These are phyloP conservation scores for Sprattus sprattus DNA, from an alignment of 2,113 vertebrate genomes.

Conservation along the genomic window DNA sequence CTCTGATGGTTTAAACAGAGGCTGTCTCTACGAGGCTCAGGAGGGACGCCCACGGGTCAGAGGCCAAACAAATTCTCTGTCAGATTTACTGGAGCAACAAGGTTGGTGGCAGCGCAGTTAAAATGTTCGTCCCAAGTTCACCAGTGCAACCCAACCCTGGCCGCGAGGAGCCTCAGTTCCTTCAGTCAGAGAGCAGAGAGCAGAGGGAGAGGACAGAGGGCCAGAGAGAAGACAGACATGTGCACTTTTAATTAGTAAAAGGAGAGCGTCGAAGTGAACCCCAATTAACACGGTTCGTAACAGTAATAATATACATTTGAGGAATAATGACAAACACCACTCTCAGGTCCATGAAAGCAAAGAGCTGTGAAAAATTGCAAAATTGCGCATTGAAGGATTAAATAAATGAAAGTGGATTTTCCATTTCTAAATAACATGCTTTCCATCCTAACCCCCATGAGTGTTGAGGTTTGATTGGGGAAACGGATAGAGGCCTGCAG, in stretches of 20 bases:
- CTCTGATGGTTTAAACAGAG: slow-evolving; percentile 70
- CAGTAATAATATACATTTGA: neutral
- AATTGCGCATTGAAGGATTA: neutral
- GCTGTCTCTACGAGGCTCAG: slow-evolving; percentile 53
- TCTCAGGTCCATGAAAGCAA: neutral
- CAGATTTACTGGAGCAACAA: slow-evolving; percentile 63
- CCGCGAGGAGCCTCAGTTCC: slow-evolving; percentile 5
- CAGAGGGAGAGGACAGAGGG: too few species aligned
- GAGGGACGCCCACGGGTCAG: slow-evolving; percentile 63
- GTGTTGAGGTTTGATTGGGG: neutral
- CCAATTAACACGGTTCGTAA: neutral
- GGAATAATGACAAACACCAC: neutral
- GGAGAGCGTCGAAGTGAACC: neutral
- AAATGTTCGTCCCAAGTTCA: slow-evolving; percentile 54
- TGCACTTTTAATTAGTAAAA: neutral
- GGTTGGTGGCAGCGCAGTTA: slow-evolving; percentile 63
- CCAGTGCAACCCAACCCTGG: slow-evolving; percentile 27
- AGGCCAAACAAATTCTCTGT: slow-evolving; percentile 76
- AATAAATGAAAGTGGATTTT: neutral
- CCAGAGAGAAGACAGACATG: neutral
- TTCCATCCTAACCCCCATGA: neutral
- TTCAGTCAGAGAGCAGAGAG: neutral
- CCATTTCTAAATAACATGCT: neutral
- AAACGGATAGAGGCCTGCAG: neutral
- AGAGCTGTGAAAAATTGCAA: neutral